A percentile compares a stretch with the other conserved stretches of the same genome.
Evolutionary conservation across 2,113 vertebrate species (phyloP).

Genomic region (Chunga burmeisteri): DNA sequence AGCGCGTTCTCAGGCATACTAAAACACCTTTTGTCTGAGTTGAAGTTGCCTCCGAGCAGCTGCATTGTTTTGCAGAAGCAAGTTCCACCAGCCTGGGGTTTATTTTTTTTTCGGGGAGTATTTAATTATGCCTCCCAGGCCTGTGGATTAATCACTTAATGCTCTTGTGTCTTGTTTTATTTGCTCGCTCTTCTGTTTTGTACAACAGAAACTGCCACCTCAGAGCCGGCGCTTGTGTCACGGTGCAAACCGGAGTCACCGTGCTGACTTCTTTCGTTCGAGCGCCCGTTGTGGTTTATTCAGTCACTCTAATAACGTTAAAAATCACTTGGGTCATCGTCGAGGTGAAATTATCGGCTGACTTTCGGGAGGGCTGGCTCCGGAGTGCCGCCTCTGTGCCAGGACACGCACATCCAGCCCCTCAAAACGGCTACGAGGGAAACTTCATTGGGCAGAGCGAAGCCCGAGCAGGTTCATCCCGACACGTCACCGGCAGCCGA

Average conservation of each 20-base stretch:
- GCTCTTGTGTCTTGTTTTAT: neutral
- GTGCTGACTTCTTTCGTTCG: neutral
- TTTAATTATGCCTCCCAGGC: neutral
- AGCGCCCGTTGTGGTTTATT: fast-evolving
- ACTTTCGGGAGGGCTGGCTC: neutral
- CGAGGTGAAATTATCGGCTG: fast-evolving
- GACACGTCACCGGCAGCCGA: neutral
- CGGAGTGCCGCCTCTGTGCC: fast-evolving
- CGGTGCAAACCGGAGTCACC: neutral
- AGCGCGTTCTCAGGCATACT: too few relatives aligned
- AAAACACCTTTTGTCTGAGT: fast-evolving
- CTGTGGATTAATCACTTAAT: neutral
- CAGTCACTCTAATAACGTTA: fast-evolving
- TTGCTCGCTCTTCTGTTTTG: neutral
- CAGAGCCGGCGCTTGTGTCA: neutral
- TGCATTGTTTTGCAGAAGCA: neutral
- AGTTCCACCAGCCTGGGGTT: neutral
- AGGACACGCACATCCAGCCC: fast-evolving
- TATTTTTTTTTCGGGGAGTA: neutral
- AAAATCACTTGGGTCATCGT: fast-evolving
- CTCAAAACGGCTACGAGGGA: neutral
- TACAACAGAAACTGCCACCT: neutral
- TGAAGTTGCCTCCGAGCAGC: neutral
- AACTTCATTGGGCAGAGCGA: neutral
- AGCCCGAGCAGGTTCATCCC: neutral